Conservation (phyloP, 2,113 vertebrate genomes). For the Xyliphius kryptos region DNA sequence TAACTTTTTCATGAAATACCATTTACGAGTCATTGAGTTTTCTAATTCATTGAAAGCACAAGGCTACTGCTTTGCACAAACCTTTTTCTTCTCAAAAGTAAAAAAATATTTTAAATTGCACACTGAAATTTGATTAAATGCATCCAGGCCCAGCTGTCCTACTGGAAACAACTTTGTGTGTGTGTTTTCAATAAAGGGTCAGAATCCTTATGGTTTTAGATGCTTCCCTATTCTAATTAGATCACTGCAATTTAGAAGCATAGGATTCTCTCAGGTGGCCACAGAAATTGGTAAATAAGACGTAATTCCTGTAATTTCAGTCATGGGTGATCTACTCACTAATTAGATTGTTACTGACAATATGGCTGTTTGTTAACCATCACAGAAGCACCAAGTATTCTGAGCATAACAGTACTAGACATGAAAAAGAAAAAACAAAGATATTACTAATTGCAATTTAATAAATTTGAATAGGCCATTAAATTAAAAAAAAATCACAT, state of each 20-base stretch:
- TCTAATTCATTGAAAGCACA: constrained; percentile 55
- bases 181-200: constrained; percentile 32
- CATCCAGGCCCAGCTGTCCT: constrained; percentile 28
- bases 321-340: constrained; percentile 21
- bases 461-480: no score
- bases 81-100: constrained; percentile 39
- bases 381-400: neutral
- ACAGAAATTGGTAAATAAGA: constrained; percentile 30
- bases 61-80: constrained; percentile 49
- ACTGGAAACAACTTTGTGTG: constrained; percentile 52
- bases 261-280: constrained; percentile 34
- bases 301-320: constrained; percentile 30
- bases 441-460: no score
- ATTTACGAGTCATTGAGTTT: constrained; percentile 25
- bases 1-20: constrained; percentile 1
- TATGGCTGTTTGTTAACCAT: neutral
- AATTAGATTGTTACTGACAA: constrained; percentile 3
- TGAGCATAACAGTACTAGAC: no score
- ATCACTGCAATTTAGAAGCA: constrained; percentile 43
- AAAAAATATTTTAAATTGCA: constrained; percentile 50
- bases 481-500: no score
- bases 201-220: constrained; percentile 30
- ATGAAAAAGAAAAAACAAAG: neutral
- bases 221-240: constrained; percentile 25
- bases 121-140: constrained; percentile 51